Percentiles rank a stretch among this genome's conserved stretches.
These are phyloP conservation scores for Papilio machaon DNA, from an alignment of 1,140 invertebrate genomes.

Conservation along the genomic window DNA sequence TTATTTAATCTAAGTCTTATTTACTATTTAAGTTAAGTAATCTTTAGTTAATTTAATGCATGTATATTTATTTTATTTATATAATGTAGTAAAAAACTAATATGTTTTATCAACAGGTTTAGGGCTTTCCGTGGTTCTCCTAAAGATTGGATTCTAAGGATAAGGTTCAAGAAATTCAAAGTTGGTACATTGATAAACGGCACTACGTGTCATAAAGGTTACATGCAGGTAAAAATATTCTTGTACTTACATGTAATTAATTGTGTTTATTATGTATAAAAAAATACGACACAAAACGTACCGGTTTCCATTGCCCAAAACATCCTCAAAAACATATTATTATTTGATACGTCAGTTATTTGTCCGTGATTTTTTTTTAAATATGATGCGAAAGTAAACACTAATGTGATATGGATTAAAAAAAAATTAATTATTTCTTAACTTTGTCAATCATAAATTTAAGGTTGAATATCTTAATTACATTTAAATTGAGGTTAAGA, in stretches of 20 bases:
- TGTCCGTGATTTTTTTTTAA: no score
- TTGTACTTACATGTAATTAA: background rate
- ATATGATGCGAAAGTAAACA: no score
- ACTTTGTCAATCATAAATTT: background rate
- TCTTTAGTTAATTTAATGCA: no score
- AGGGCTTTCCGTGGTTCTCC: constrained; percentile 91
- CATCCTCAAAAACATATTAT: no score
- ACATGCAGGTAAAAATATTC: constrained; percentile 87
- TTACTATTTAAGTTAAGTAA: no score
- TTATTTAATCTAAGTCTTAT: no score
- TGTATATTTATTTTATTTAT: no score
- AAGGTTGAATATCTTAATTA: background rate
- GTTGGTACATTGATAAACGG: constrained; percentile 93
- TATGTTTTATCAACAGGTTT: constrained; percentile 83
- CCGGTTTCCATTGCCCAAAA: no score
- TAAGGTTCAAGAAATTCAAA: constrained; percentile 96
- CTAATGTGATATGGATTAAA: background rate
- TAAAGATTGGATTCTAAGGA: constrained; percentile 93
- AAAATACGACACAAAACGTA: no score
- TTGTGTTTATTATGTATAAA: no score
- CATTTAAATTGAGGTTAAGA: background rate
- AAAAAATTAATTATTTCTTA: background rate
- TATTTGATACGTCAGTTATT: no score
- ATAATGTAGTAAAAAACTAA: background rate
- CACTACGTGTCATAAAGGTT: constrained; percentile 92